phyloP scores from a whole-genome alignment of 2,888 invertebrate genomes.

The Bhutanitis thaidina region DNA sequence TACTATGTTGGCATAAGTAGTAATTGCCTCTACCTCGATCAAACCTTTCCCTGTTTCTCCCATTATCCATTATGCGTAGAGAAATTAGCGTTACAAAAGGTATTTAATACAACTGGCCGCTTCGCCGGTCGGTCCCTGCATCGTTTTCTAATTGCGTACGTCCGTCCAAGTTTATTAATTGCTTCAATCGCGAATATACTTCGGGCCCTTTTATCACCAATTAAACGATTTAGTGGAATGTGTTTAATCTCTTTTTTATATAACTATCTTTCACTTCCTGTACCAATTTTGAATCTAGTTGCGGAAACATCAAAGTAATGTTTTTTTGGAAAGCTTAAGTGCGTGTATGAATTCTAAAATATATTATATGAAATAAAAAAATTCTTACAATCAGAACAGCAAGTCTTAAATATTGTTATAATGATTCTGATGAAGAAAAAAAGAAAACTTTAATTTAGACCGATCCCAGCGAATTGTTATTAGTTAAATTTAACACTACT shows the following conservation, averaged over 20 bases:
- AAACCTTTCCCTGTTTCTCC: neutral
- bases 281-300: neutral
- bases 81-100: conserved; percentile 15
- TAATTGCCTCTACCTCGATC: neutral
- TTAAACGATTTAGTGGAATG: conserved; percentile 9
- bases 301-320: neutral
- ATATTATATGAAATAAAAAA: too few relatives aligned
- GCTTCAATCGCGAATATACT: conserved; percentile 2
- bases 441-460: too few relatives aligned
- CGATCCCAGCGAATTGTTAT: too few relatives aligned
- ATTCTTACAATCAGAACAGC: too few relatives aligned
- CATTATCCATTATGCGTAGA: conserved; percentile 15
- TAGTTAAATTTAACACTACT: too few relatives aligned
- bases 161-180: conserved; percentile 8
- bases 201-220: conserved; percentile 5
- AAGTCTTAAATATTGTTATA: too few relatives aligned
- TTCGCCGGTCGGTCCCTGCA: neutral
- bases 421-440: too few relatives aligned
- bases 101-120: conserved; percentile 3
- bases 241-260: conserved; percentile 6
- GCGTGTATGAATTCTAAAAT: too few relatives aligned
- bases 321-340: neutral
- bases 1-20: neutral
- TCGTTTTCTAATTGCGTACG: conserved; percentile 14
- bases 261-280: conserved; percentile 7